A percentile compares a stretch with the other conserved stretches of the same genome.
Evolutionary conservation across 1,140 invertebrate species (phyloP).

Genomic region (Drosophila mojavensis): DNA sequence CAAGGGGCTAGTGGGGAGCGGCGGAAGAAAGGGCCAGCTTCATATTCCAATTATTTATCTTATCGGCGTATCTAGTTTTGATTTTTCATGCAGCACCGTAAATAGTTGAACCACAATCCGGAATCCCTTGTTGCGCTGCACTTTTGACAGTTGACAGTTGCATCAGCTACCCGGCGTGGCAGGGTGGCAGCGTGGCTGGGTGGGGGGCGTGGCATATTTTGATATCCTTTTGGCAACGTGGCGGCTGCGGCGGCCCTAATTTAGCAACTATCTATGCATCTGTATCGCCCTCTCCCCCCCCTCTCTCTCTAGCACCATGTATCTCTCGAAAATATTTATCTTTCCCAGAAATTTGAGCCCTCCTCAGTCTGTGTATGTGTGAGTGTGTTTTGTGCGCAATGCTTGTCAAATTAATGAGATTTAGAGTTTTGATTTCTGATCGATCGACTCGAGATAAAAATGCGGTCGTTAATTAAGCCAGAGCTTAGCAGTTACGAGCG

Average conservation of each 20-base stretch:
- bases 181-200: background rate
- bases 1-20: background rate
- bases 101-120: conserved; percentile 34
- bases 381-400: conserved; percentile 36
- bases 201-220: background rate
- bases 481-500: background rate
- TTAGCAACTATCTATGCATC: conserved; percentile 35
- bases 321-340: conserved; percentile 69
- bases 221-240: conserved; percentile 35
- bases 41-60: conserved; percentile 83
- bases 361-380: conserved; percentile 16
- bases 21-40: conserved; percentile 47
- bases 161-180: conserved; percentile 6
- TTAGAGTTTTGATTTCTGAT: conserved; percentile 77
- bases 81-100: conserved; percentile 38
- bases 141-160: conserved; percentile 72
- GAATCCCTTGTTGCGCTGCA: conserved; percentile 32
- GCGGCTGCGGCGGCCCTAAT: conserved; percentile 31
- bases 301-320: conserved; percentile 16
- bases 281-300: background rate
- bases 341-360: conserved; percentile 64
- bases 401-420: conserved; percentile 78
- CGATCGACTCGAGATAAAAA: conserved; percentile 58
- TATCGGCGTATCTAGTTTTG: conserved; percentile 69
- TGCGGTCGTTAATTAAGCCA: conserved; percentile 8